phyloP scores from a whole-genome alignment of 2,797 vertebrate species.

The Mormyrops attenuatus region DNA sequence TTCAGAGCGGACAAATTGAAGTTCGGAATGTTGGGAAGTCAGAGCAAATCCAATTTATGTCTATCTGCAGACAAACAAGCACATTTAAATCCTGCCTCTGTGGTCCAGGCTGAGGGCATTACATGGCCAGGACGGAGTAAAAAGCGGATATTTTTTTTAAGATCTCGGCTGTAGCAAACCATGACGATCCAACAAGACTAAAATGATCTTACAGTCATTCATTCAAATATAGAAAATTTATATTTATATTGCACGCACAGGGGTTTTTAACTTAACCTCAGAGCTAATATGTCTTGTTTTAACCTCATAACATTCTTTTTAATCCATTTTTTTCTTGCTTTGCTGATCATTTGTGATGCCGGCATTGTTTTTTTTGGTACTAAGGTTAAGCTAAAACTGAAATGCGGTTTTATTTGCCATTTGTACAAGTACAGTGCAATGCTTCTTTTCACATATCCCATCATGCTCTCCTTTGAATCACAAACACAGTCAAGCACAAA shows the following conservation, averaged over 20 bases:
- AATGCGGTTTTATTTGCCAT: neutral
- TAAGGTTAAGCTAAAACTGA: neutral
- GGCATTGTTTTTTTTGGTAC: neutral
- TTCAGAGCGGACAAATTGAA: constrained; percentile 1
- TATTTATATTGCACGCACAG: neutral
- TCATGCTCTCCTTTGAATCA: neutral
- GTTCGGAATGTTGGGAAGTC: neutral
- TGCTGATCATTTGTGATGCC: neutral
- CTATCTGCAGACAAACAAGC: neutral
- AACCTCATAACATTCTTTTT: neutral
- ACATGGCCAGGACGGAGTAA: neutral
- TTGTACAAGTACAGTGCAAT: neutral
- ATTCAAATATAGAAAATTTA: neutral
- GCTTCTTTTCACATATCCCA: neutral
- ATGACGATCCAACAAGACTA: neutral
- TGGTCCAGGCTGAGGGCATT: neutral
- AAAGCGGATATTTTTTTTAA: neutral
- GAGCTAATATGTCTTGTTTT: neutral
- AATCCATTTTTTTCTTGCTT: neutral
- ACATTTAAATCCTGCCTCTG: neutral
- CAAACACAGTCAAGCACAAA: neutral
- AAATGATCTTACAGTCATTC: neutral
- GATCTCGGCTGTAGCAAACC: neutral
- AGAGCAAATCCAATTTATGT: constrained; percentile 1
- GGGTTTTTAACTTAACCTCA: neutral